phyloP scores from a whole-genome alignment of 2,888 invertebrate genomes.

The Caenorhabditis macrosperma region DNA sequence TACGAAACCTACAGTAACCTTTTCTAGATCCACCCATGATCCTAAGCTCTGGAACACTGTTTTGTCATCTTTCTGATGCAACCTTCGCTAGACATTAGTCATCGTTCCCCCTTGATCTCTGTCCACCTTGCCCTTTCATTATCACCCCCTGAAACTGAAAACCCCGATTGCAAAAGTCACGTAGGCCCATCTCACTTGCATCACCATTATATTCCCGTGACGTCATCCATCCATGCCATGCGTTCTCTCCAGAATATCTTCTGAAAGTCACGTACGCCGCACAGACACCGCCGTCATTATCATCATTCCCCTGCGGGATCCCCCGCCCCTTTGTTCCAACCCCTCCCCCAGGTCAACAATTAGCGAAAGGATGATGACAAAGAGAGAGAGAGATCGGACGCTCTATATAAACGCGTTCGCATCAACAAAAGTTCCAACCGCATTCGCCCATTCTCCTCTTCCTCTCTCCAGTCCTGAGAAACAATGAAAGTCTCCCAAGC shows the following conservation, averaged over 20 bases:
- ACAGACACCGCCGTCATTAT: not conserved
- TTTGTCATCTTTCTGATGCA: no score
- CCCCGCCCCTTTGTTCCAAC: not conserved
- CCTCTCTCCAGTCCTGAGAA: not conserved
- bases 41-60: no score
- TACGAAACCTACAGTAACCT: no score
- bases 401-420: conserved; percentile 10
- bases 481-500: conserved; percentile 44
- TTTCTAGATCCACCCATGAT: no score
- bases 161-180: not conserved
- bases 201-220: no score
- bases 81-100: no score
- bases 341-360: conserved; percentile 11
- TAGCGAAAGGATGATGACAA: conserved; percentile 4
- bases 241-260: not conserved
- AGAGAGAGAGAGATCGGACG: not conserved
- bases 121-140: no score
- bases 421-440: not conserved
- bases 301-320: not conserved
- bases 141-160: not conserved
- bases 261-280: conserved; percentile 3
- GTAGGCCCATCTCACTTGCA: not conserved
- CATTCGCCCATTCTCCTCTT: not conserved
- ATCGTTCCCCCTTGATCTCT: not conserved
- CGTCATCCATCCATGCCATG: not conserved